Conservation (phyloP, 2,888 invertebrate species). For the Phaonia tiefii region DNA sequence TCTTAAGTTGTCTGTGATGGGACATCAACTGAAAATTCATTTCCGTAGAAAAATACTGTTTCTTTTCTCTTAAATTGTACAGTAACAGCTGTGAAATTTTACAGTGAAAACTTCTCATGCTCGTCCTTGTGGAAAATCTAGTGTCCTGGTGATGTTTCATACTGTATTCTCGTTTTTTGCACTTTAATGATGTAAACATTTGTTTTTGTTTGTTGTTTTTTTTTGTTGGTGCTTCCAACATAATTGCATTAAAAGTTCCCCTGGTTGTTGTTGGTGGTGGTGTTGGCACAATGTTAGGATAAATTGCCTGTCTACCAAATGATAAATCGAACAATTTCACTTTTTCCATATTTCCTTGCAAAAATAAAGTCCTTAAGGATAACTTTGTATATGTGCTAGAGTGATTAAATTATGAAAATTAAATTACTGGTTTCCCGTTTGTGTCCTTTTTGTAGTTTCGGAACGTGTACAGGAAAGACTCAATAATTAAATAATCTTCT, state of each 20-base stretch:
- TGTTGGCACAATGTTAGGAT: slow-evolving; percentile 49
- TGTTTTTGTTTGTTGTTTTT: slow-evolving; percentile 27
- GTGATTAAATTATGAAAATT: slow-evolving; percentile 56
- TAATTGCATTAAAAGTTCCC: neutral
- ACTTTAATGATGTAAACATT: slow-evolving; percentile 29
- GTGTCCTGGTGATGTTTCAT: too few relatives aligned
- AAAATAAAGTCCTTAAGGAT: neutral
- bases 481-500: slow-evolving; percentile 59
- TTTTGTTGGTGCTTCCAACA: neutral
- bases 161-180: neutral
- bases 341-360: neutral
- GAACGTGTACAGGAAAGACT: slow-evolving; percentile 32
- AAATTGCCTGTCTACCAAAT: slow-evolving; percentile 62
- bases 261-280: slow-evolving; percentile 27
- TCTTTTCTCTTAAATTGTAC: slow-evolving; percentile 11
- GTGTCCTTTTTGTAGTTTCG: slow-evolving; percentile 8
- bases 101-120: too few relatives aligned
- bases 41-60: slow-evolving; percentile 46
- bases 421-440: slow-evolving; percentile 46
- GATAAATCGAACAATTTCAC: slow-evolving; percentile 53
- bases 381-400: neutral
- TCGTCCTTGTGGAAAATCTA: too few relatives aligned
- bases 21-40: slow-evolving; percentile 61
- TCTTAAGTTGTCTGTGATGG: slow-evolving; percentile 43
- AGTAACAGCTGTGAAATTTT: neutral